Percentiles rank a stretch among this genome's conserved stretches.
Conservation (phyloP, 2,797 vertebrate genomes). For the Xenopus petersii region DNA sequence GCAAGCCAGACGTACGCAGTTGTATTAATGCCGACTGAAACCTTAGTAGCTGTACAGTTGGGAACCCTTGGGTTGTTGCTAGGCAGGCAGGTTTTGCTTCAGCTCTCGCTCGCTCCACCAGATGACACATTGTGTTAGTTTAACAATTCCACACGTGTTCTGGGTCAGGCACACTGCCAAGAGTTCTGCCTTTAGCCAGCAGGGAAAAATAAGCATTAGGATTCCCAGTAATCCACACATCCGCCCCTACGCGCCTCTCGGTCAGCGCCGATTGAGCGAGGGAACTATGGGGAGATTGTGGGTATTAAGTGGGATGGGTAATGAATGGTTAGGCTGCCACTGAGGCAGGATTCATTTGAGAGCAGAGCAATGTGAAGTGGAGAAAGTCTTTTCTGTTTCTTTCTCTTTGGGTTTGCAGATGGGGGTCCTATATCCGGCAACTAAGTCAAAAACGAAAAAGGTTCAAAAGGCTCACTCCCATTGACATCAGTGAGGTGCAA, state of each 20-base stretch:
- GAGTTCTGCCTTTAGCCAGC: constrained; percentile 50
- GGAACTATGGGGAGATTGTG: constrained; percentile 58
- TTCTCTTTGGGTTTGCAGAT: too few relatives aligned
- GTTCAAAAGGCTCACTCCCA: too few relatives aligned
- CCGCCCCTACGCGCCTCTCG: constrained; percentile 47
- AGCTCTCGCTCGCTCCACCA: neutral
- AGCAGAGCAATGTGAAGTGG: too few relatives aligned
- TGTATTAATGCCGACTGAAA: constrained; percentile 18
- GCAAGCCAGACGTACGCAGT: neutral
- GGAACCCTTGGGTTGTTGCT: constrained; percentile 37
- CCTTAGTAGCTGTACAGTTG: constrained; percentile 36
- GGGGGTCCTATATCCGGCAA: too few relatives aligned
- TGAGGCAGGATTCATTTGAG: too few relatives aligned
- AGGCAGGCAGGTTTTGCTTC: neutral
- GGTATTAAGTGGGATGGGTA: constrained; percentile 62
- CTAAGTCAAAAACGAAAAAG: too few relatives aligned
- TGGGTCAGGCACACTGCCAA: constrained; percentile 57
- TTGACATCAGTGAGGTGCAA: too few relatives aligned
- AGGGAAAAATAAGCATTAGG: constrained; percentile 53
- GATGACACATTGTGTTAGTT: constrained; percentile 52
- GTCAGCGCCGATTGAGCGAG: constrained; percentile 49
- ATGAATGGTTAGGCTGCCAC: constrained; percentile 57
- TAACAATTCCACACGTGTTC: constrained; percentile 56
- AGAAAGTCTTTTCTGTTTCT: too few relatives aligned
- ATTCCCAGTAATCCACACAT: constrained; percentile 56